A percentile compares a stretch with the other conserved stretches of the same genome.
Evolutionary conservation across 2,797 vertebrate genomes (phyloP).

Genomic region (Sebastes taczanowskii): DNA sequence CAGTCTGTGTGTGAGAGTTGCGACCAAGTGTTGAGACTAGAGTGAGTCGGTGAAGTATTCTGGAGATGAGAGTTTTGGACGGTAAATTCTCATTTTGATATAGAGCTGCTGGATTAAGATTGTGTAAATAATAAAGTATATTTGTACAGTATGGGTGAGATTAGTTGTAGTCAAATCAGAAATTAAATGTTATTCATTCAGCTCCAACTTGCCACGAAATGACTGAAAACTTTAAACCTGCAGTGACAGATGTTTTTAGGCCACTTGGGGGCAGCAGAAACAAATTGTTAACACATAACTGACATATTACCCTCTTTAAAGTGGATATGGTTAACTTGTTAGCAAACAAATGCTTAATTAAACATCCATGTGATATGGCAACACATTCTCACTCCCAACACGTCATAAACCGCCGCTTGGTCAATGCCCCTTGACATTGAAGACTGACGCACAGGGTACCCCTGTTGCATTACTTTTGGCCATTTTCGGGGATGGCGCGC

Average conservation of each 20-base stretch:
- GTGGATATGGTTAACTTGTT: background rate
- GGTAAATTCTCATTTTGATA: background rate
- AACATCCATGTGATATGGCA: background rate
- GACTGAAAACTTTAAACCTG: background rate
- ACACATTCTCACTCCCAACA: too few relatives aligned
- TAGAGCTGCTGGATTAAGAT: background rate
- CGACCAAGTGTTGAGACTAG: background rate
- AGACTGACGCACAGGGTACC: rapidly evolving
- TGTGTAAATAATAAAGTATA: background rate
- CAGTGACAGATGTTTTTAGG: background rate
- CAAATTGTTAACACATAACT: background rate
- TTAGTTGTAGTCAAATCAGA: background rate
- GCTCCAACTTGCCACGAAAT: rapidly evolving
- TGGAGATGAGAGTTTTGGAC: background rate
- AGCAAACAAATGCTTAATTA: background rate
- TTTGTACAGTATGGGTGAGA: background rate
- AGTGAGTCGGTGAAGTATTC: background rate
- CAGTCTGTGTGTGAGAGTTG: background rate
- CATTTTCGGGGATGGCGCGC: too few relatives aligned
- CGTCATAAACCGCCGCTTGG: too few relatives aligned
- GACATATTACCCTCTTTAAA: background rate
- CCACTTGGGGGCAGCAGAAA: background rate
- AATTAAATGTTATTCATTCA: background rate
- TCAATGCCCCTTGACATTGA: too few relatives aligned
- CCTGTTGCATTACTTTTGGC: too few relatives aligned